These are phyloP conservation scores for Anolis carolinensis DNA, from an alignment of 2,113 vertebrate genomes.

Conservation along the genomic window DNA sequence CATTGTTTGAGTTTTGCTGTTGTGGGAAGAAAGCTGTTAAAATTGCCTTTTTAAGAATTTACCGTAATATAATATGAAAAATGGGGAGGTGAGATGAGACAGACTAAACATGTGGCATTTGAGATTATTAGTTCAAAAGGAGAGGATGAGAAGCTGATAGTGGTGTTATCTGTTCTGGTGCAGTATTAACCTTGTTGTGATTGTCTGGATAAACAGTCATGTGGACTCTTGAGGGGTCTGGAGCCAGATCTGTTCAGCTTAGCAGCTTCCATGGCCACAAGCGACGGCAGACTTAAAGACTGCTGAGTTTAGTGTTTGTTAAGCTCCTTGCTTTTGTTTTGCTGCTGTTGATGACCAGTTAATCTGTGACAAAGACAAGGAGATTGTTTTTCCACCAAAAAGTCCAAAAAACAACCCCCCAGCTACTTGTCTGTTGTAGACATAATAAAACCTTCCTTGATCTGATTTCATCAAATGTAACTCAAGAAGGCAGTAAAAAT, in stretches of 20 bases:
- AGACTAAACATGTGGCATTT: fast-evolving
- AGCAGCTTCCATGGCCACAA: constrained; percentile 40
- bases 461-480: not conserved
- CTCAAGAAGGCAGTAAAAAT: not conserved
- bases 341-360: not conserved
- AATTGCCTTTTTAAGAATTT: not conserved
- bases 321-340: constrained; percentile 48
- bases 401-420: not conserved
- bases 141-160: not conserved
- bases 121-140: not conserved
- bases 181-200: constrained; percentile 45
- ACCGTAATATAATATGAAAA: not conserved
- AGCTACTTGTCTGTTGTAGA: not conserved
- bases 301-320: constrained; percentile 34
- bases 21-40: not conserved
- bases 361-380: constrained; percentile 20
- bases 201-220: constrained; percentile 35
- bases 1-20: not conserved
- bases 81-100: no score
- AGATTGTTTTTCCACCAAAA: not conserved
- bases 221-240: not conserved
- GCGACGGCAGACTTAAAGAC: constrained; percentile 23
- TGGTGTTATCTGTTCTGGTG: not conserved
- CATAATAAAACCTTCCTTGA: not conserved
- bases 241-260: constrained; percentile 51